A percentile compares a stretch with the other conserved stretches of the same genome.
Conservation (phyloP, 1,140 invertebrate species). For the Batillaria attramentaria region DNA sequence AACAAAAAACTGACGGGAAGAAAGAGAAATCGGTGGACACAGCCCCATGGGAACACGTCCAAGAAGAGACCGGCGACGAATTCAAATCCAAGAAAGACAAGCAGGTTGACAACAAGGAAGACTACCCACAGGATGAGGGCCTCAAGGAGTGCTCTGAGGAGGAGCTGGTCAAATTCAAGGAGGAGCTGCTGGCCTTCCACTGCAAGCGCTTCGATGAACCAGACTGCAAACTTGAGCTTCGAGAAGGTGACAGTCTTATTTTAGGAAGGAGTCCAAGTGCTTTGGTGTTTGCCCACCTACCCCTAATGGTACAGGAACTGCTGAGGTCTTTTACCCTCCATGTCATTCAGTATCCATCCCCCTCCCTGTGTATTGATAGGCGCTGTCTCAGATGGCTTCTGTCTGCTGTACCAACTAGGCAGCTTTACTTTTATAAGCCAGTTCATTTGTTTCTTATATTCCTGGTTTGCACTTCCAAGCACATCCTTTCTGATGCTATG, state of each 20-base stretch:
- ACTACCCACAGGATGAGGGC: conserved; percentile 13
- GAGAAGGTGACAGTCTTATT: conserved; percentile 36
- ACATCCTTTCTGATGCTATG: no score
- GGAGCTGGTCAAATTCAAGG: conserved; percentile 74
- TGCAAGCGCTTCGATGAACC: conserved; percentile 77
- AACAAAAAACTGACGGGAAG: not conserved
- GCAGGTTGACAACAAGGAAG: not conserved
- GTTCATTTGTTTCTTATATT: no score
- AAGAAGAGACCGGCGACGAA: conserved; percentile 7
- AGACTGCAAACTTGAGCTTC: conserved; percentile 63
- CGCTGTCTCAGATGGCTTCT: not conserved
- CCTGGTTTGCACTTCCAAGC: no score
- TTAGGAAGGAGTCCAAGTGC: not conserved
- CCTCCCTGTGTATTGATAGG: not conserved
- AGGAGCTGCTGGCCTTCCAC: conserved; percentile 82
- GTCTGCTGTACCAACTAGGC: no score
- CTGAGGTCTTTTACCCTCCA: no score
- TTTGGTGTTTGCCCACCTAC: not conserved
- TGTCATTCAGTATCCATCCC: not conserved
- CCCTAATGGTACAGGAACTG: no score
- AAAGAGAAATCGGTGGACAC: conserved; percentile 18
- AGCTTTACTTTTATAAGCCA: no score
- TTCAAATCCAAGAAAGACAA: conserved; percentile 1
- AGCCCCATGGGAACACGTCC: conserved; percentile 10
- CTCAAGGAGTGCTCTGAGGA: conserved; percentile 46